Evolutionary conservation across 2,797 vertebrate genomes (phyloP), one percentile per base, ranked within the genome.

Genomic region (Balearica regulorum): DNA sequence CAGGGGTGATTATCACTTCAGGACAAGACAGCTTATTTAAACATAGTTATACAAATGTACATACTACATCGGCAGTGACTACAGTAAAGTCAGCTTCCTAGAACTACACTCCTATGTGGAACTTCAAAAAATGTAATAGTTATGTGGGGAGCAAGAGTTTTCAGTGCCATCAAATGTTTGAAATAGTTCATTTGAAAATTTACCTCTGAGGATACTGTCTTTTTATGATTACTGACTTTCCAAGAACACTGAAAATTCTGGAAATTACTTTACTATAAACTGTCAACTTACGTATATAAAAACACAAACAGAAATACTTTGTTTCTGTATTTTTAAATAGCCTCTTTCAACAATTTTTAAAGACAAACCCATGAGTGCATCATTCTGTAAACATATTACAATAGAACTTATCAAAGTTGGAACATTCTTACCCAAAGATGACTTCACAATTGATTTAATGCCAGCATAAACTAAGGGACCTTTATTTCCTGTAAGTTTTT

Each of bases 371-470:
- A 2, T 4, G 7, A 76, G 24, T 7, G 12, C 37, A 80, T 73
- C 35, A 61, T 51, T 94, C 62, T 83, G 25, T 37, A 87, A 90
- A 68, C 48, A 61, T 5, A 53, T 21, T 57, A 78, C 24, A 89
- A 84, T 19, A 58, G 43, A 87, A 82, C 41, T 80, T 71, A 92
- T 26, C 25, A 58, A 95, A 96, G 41, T 62, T 60, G 61, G 46
- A 96, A 91, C 53, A 78, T 90, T 96, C 99, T 99, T 97, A 99
- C 99, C 99, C 91, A 99, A 98, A 96, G 98, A 99, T 88, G 98
- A 98, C 97, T 99, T 99, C 90, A 99, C 98, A 57, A 99, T 99
- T 94, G 99, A 99, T 97, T 99, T 99, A 98, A 99, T 99, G 78
- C 99, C 99, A 53, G 99, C 99, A 94, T 99, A 99, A 92, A 99